phyloP scores from a whole-genome alignment of 2,113 vertebrate species.

The Callipepla squamata region DNA sequence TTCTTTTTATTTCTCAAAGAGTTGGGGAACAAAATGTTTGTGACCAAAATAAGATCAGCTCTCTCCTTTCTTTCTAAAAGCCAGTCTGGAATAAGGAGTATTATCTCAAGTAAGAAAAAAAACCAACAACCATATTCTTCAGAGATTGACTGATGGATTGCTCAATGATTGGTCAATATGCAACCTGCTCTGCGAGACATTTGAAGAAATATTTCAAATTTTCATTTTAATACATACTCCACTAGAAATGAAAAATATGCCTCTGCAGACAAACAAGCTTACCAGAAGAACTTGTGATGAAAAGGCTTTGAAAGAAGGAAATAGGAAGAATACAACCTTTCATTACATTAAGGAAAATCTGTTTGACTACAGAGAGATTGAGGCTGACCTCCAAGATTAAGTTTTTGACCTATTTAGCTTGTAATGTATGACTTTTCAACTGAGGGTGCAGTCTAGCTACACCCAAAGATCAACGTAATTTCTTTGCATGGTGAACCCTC shows the following conservation, averaged over 20 bases:
- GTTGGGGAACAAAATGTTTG: not conserved
- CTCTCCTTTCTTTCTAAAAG: not conserved
- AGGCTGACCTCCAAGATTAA: not conserved
- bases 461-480: not conserved
- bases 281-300: slow-evolving; percentile 45
- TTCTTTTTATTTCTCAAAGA: not conserved
- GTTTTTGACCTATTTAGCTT: too few relatives aligned
- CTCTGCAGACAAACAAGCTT: slow-evolving; percentile 56
- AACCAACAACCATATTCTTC: not conserved
- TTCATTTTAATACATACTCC: slow-evolving; percentile 34
- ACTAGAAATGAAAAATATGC: slow-evolving; percentile 57
- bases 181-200: not conserved
- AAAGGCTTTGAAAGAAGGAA: slow-evolving; percentile 68
- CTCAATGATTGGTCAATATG: not conserved
- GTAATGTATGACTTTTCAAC: slow-evolving; percentile 9
- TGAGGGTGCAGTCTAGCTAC: slow-evolving; percentile 16
- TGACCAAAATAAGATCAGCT: not conserved
- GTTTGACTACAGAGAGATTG: slow-evolving; percentile 47
- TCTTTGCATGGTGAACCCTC: not conserved
- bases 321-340: slow-evolving; percentile 46
- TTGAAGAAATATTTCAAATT: slow-evolving; percentile 42
- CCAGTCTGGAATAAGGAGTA: not conserved
- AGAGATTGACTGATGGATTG: not conserved
- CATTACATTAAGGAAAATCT: slow-evolving; percentile 60
- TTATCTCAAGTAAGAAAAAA: not conserved